These are phyloP conservation scores for Phymanthus crucifer DNA, from an alignment of 92 coral and sea anemone species.

Conservation along the genomic window DNA sequence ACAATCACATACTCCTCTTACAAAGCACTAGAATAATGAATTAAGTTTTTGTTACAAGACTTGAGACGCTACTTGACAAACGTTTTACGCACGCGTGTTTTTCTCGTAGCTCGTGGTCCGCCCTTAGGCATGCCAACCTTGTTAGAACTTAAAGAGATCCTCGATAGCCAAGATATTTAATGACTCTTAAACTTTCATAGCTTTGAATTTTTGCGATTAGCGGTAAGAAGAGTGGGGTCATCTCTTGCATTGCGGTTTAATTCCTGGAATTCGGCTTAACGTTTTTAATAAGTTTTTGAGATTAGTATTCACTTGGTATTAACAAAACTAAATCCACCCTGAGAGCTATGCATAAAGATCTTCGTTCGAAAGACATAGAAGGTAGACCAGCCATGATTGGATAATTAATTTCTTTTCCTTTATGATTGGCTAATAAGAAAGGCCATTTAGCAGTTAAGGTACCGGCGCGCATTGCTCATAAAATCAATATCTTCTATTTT, in stretches of 20 bases:
- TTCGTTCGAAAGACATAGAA: neutral
- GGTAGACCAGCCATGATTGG: neutral
- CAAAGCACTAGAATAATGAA: neutral
- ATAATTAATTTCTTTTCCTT: no score
- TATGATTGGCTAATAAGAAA: no score
- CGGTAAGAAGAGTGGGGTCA: neutral
- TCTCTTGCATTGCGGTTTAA: neutral
- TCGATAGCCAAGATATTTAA: neutral
- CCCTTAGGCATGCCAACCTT: neutral
- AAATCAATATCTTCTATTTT: neutral
- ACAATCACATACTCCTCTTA: neutral
- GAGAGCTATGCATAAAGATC: neutral
- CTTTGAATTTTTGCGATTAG: neutral
- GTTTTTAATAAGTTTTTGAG: neutral
- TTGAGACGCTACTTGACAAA: no score
- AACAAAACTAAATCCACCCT: neutral
- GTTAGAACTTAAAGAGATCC: neutral
- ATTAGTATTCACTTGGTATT: neutral
- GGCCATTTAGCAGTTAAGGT: no score
- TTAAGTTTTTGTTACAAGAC: neutral
- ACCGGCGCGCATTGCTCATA: neutral
- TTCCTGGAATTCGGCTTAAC: neutral
- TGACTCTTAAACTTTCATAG: neutral
- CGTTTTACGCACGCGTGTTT: conserved; percentile 11
- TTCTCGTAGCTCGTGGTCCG: neutral